phyloP scores from a whole-genome alignment of 1,140 invertebrate species.

The Drosophila gunungcola region DNA sequence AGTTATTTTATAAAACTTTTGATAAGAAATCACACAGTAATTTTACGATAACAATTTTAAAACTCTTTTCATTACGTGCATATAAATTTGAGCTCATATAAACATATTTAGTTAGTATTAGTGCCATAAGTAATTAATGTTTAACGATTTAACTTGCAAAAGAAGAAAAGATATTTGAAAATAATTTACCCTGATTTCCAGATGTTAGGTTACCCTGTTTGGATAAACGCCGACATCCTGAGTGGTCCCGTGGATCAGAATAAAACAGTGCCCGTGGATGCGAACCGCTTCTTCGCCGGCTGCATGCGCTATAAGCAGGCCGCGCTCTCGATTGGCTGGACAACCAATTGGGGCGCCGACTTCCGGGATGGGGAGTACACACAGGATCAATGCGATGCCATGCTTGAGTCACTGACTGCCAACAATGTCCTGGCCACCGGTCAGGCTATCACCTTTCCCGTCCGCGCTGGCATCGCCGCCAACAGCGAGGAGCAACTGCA shows the following conservation, averaged over 20 bases:
- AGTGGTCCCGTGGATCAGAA: conserved; percentile 90
- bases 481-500: conserved; percentile 87
- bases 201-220: conserved; percentile 90
- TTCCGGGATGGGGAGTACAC: conserved; percentile 88
- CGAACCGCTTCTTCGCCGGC: conserved; percentile 87
- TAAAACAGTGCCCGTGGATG: conserved; percentile 87
- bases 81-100: no score
- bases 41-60: no score
- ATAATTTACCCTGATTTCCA: conserved; percentile 64
- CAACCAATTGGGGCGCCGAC: conserved; percentile 88
- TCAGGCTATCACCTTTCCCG: conserved; percentile 92
- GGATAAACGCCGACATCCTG: conserved; percentile 95
- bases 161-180: no score
- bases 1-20: no score
- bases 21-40: no score
- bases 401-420: conserved; percentile 86
- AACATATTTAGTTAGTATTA: no score
- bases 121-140: no score
- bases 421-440: conserved; percentile 85
- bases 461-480: conserved; percentile 90
- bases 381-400: conserved; percentile 88
- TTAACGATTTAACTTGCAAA: no score
- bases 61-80: no score
- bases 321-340: conserved; percentile 95
- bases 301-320: conserved; percentile 87